phyloP scores from a whole-genome alignment of 2,888 invertebrate species.

The Autographa gamma region DNA sequence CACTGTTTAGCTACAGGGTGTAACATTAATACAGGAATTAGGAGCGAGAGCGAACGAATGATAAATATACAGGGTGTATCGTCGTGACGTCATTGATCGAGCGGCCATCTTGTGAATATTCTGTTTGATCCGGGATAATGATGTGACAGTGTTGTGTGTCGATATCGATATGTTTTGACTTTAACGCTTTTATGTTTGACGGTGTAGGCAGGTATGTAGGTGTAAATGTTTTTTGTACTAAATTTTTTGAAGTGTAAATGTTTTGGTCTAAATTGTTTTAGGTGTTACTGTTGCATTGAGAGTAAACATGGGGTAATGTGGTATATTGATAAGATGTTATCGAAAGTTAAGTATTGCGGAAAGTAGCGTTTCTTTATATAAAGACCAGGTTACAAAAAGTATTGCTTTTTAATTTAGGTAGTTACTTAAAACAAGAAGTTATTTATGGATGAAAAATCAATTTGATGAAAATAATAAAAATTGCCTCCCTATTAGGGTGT shows the following conservation, averaged over 20 bases:
- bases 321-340: no score
- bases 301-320: no score
- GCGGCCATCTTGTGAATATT: constrained; percentile 53
- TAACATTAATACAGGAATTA: constrained; percentile 66
- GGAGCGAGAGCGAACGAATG: constrained; percentile 47
- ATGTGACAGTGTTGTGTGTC: constrained; percentile 6
- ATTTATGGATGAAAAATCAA: no score
- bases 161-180: constrained; percentile 1
- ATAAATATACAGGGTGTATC: constrained; percentile 62
- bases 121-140: constrained; percentile 26
- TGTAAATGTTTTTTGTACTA: no score
- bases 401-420: no score
- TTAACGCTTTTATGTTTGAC: not conserved
- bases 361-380: no score
- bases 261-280: not conserved
- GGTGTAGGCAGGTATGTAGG: not conserved
- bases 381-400: no score
- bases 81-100: constrained; percentile 54
- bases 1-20: constrained; percentile 45
- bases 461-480: no score
- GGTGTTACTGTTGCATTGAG: not conserved
- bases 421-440: no score
- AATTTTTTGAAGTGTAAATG: no score
- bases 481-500: no score
- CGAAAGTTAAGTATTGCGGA: no score